Base-by-base conservation (phyloP, 2,888 invertebrate species). In the Campoplex capitator region DNA sequence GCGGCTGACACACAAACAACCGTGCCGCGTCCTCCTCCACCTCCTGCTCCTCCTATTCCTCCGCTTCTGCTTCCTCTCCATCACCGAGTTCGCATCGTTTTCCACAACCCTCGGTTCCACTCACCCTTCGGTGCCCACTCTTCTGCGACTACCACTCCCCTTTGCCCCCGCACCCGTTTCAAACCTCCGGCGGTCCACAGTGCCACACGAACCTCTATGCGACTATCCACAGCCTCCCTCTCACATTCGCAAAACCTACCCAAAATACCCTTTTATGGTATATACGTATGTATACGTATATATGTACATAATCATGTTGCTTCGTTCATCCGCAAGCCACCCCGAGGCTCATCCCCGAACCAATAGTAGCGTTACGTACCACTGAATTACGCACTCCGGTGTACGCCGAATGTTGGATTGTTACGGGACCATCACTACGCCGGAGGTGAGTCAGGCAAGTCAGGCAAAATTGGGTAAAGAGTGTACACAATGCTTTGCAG, bases 1-100 rank as follows among this genome's bases (percentile, higher is more conserved):
- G 94, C 93, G 93, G 92, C 94, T 94, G 94, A 94, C 94, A 94
- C 93, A 94, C 94, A 94, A 94, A 94, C 94, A 93, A 93, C 92
- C 92, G 90, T 91, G 91, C 91, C 90, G 90, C 91, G 89, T 88
- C 88, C 89, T 88, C 89, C 86, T 87, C 84, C 79, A 70, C 88
- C 88, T 62, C 42, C 67, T 84, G 77, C 79, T 48, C 38, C 88
- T 88, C 88, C 88, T 88, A 88, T 83, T 88, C 62, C 32, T 87
- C 84, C 83, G 75, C 88, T 88, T 62, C 42, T 70, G 87, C 79
- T 83, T 87, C 89, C 84, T 90, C 89, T 83, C 88, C 88, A 87
- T 88, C 90, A 90, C 89, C 73, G 80, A 83, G 85, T 84, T 88
- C 84, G 81, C 90, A 88, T 83, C 73, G 81, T 83, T 85, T 84